Evolutionary conservation across 1,140 invertebrate species (phyloP).

Genomic region (Anoplophora glabripennis): DNA sequence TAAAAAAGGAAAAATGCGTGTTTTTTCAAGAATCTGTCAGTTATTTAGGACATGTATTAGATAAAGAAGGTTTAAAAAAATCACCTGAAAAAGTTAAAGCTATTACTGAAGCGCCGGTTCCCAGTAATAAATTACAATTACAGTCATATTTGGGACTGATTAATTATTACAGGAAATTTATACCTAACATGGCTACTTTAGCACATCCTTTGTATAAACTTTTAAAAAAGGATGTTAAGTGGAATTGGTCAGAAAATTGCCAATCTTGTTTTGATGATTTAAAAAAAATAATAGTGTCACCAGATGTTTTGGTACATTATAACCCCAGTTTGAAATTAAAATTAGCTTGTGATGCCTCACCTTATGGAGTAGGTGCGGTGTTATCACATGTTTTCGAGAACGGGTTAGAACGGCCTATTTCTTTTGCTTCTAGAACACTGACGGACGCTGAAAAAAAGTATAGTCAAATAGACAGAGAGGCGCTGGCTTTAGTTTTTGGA

Average conservation of each 20-base stretch:
- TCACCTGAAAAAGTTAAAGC: conserved; percentile 30
- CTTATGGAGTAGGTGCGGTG: conserved; percentile 35
- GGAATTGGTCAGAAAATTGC: conserved; percentile 39
- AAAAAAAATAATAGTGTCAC: conserved; percentile 38
- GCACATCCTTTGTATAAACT: conserved; percentile 37
- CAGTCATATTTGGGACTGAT: conserved; percentile 43
- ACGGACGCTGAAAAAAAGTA: conserved; percentile 51
- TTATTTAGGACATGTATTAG: conserved; percentile 32
- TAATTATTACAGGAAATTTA: conserved; percentile 42
- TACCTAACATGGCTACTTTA: conserved; percentile 24
- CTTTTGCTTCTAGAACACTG: conserved; percentile 50
- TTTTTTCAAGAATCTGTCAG: conserved; percentile 25
- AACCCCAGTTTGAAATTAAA: conserved; percentile 22
- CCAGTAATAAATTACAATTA: conserved; percentile 8
- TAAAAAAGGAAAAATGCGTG: conserved; percentile 25
- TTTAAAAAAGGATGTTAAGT: conserved; percentile 43
- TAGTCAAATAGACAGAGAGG: conserved; percentile 56
- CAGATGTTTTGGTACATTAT: conserved; percentile 30
- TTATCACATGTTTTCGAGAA: conserved; percentile 32
- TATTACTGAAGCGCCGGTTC: conserved; percentile 14
- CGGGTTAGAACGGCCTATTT: conserved; percentile 47
- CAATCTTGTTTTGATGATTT: conserved; percentile 30
- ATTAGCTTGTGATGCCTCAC: conserved; percentile 30
- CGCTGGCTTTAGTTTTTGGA: conserved; percentile 53
- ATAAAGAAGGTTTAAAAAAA: conserved; percentile 36